A percentile compares a stretch with the other conserved stretches of the same genome.
Conservation (phyloP, 2,113 vertebrate genomes). For the Lanius ludovicianus region DNA sequence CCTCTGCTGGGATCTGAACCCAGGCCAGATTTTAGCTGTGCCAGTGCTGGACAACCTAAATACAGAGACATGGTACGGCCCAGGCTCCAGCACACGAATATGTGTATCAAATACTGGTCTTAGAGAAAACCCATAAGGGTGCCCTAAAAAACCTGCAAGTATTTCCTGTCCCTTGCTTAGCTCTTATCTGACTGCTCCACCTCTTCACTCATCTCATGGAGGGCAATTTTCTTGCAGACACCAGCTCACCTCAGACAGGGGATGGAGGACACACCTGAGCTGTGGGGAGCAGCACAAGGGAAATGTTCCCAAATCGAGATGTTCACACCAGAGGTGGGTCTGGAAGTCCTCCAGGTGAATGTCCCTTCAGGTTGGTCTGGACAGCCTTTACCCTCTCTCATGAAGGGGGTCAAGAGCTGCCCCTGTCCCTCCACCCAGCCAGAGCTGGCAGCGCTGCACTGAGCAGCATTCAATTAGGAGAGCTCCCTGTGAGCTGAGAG, state of each 20-base stretch:
- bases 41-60: background rate
- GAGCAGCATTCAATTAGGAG: background rate
- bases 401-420: background rate
- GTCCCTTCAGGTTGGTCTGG: background rate
- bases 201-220: background rate
- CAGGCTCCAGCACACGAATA: background rate
- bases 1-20: background rate
- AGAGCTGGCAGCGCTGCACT: fast-evolving
- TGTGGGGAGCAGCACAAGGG: background rate
- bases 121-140: background rate
- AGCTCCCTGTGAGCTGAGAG: background rate
- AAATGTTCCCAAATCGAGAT: fast-evolving
- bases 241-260: background rate
- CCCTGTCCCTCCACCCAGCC: background rate
- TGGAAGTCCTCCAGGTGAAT: background rate
- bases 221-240: background rate
- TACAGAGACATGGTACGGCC: background rate
- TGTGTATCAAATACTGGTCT: background rate
- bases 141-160: fast-evolving
- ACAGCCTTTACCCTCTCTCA: background rate
- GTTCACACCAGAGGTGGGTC: background rate
- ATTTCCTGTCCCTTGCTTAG: background rate
- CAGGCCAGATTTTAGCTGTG: background rate
- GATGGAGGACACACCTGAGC: background rate
- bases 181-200: background rate